Evolutionary conservation across 2,888 invertebrate species (phyloP).

Genomic region (Drepanosiphum platanoidis): DNA sequence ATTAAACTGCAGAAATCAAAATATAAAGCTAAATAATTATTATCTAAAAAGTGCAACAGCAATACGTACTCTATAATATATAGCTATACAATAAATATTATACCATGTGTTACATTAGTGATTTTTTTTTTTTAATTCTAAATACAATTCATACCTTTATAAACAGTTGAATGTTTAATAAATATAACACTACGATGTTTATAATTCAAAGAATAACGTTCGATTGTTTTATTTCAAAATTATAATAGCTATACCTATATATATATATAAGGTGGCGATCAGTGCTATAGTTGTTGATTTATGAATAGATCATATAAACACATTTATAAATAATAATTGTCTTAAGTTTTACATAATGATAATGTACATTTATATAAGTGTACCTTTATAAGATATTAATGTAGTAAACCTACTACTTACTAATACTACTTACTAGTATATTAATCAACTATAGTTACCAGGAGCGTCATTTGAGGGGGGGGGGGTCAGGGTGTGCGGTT

Average conservation of each 20-base stretch:
- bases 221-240: neutral
- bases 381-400: too few species aligned
- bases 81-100: too few species aligned
- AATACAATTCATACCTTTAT: neutral
- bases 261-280: neutral
- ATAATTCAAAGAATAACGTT: slow-evolving; percentile 6
- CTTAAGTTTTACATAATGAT: neutral
- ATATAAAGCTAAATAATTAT: too few species aligned
- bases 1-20: too few species aligned
- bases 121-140: neutral
- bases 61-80: too few species aligned
- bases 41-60: too few species aligned
- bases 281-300: neutral
- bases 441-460: neutral
- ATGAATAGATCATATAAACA: neutral
- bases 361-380: too few species aligned
- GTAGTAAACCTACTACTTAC: too few species aligned
- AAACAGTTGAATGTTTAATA: slow-evolving; percentile 23
- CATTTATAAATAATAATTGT: neutral
- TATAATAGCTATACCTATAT: neutral
- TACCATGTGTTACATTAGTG: too few species aligned
- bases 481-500: too few species aligned
- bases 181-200: slow-evolving; percentile 16
- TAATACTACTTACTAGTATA: neutral
- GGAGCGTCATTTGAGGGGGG: too few species aligned